Evolutionary conservation across 2,888 invertebrate species (phyloP).

Genomic region (Corythucha ciliata): DNA sequence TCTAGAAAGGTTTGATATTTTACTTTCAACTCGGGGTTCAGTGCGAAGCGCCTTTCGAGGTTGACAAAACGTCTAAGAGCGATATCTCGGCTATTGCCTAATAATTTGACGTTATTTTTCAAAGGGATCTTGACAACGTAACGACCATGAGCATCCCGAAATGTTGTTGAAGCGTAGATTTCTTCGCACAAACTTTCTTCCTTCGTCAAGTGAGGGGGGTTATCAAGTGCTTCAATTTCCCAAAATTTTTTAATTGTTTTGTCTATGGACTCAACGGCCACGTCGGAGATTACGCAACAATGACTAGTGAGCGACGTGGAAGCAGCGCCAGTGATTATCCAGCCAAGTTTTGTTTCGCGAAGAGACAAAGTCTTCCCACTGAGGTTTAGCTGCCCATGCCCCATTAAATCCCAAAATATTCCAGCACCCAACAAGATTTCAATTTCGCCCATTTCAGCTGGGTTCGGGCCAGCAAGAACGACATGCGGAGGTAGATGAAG

Average conservation of each 20-base stretch:
- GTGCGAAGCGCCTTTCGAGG: conserved; percentile 12
- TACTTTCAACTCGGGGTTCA: conserved; percentile 1
- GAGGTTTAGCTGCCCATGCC: conserved; percentile 17
- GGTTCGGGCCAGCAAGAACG: conserved; percentile 30
- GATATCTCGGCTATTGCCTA: conserved; percentile 17
- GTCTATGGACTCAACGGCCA: conserved; percentile 10
- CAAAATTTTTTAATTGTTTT: conserved; percentile 17
- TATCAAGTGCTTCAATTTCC: conserved; percentile 11
- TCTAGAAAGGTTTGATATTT: conserved; percentile 25
- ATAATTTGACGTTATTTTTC: not conserved
- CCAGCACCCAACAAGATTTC: conserved; percentile 32
- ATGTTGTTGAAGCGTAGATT: not conserved
- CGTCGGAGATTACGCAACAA: not conserved
- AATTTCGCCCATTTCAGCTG: conserved; percentile 24
- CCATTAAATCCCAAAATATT: conserved; percentile 28
- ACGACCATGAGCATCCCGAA: conserved; percentile 8
- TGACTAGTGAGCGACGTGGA: conserved; percentile 2
- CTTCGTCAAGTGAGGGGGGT: not conserved
- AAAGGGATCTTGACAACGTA: conserved; percentile 19
- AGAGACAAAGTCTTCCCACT: conserved; percentile 11
- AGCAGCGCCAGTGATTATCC: conserved; percentile 25
- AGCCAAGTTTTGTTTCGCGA: conserved; percentile 29
- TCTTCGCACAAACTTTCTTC: conserved; percentile 16
- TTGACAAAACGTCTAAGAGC: conserved; percentile 15
- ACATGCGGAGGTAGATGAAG: conserved; percentile 29